A percentile compares a stretch with the other conserved stretches of the same genome.
Conservation (phyloP, 2,113 vertebrate genomes). For the Raja brachyura region DNA sequence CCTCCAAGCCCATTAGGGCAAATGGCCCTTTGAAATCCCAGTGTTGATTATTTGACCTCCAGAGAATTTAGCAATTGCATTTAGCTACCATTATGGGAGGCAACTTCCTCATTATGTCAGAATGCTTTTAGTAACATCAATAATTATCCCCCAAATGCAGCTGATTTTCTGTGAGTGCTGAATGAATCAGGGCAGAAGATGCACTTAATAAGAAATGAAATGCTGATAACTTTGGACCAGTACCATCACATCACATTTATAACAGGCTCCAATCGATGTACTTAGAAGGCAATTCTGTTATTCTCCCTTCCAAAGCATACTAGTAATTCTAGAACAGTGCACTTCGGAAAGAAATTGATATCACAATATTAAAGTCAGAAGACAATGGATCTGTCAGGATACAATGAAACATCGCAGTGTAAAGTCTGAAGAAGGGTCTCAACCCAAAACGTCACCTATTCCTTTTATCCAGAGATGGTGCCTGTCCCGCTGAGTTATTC, state of each 20-base stretch:
- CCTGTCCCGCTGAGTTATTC: too few relatives aligned
- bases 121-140: slow-evolving; percentile 21
- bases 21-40: slow-evolving; percentile 25
- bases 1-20: background rate
- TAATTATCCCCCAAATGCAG: background rate
- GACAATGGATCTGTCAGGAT: too few relatives aligned
- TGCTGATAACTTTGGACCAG: background rate
- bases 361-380: too few relatives aligned
- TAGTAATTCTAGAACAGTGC: too few relatives aligned
- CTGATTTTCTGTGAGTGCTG: background rate
- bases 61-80: background rate
- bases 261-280: background rate
- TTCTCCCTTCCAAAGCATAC: background rate
- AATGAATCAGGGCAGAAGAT: background rate
- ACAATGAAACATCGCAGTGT: too few relatives aligned
- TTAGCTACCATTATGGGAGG: background rate
- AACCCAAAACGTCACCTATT: too few relatives aligned
- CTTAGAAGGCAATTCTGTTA: background rate
- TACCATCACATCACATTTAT: background rate
- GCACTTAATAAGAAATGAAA: background rate
- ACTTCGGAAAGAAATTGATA: too few relatives aligned
- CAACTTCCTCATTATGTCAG: background rate
- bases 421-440: too few relatives aligned
- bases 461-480: too few relatives aligned
- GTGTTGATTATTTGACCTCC: background rate